Base-by-base conservation (phyloP, 2,113 vertebrate genomes). In the Psettodes erumei region DNA sequence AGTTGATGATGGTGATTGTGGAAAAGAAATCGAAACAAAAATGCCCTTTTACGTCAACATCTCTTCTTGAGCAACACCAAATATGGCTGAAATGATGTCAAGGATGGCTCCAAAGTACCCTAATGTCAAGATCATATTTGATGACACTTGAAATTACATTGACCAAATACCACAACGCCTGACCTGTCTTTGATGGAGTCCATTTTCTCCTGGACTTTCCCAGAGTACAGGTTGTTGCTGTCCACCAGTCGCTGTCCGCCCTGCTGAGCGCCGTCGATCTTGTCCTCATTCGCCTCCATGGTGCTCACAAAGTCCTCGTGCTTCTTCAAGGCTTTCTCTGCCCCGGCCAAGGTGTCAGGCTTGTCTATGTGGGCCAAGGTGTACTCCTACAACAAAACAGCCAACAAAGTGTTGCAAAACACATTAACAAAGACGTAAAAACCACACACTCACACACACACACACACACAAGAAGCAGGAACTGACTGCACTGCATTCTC, bases 201-300 rank as follows among this genome's bases (percentile, higher is more conserved):
- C 88, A 96, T 95, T 86, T 98, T 99, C 64, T 96, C 95, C 0
- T 91, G 71, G 37, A 99, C 92, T 86, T 96, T 99, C 62, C 93
- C 93, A 0, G 95, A 83, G 60, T 96, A 96, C 82, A 96, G 91
- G 86, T 98, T 99, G n/a, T 90, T 92, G 43, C 94, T 92, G 1
- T 94, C 90, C 71, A 96, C 90, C 77, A 99, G 94, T 38, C 93
- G 92, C 82, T 92, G 93, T 50, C 97, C 98, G 0, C 74, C 61
- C 47, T 90, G 90, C 74, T 97, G 84, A 2, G 89, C 91, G 54
- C 93, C 92, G 0, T 93, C 85, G 19, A 99, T 93, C 68, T 98
- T 98, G 75, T 98, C 94, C 13, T 93, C 85, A 6, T 95, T 97
- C 90, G 93, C 95, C 64, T 96, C 94, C 96, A 99, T 94, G 66